These are phyloP conservation scores for Cyprinodon diabolis DNA, from an alignment of 2,797 vertebrate genomes.

Conservation along the genomic window DNA sequence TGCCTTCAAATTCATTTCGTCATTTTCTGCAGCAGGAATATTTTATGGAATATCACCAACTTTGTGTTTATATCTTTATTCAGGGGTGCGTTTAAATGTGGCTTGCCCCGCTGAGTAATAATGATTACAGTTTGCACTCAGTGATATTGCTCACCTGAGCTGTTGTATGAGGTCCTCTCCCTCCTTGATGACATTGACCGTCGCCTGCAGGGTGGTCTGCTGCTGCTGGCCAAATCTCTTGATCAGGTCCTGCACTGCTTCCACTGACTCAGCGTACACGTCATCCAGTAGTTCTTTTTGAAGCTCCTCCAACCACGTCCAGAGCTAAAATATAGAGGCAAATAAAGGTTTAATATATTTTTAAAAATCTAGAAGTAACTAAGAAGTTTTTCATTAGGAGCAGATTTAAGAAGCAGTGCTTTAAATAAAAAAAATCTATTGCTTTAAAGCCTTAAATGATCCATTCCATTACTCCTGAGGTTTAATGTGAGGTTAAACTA, in stretches of 20 bases:
- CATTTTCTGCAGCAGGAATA: neutral
- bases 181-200: conserved; percentile 98
- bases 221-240: conserved; percentile 97
- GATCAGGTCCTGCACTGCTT: conserved; percentile 97
- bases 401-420: neutral
- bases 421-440: neutral
- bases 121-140: neutral
- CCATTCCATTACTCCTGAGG: neutral
- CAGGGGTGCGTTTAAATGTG: neutral
- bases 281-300: conserved; percentile 98
- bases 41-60: too few relatives aligned
- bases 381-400: neutral
- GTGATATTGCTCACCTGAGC: conserved; percentile 83
- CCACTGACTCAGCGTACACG: conserved; percentile 97
- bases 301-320: conserved; percentile 98
- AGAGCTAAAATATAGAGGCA: conserved; percentile 81
- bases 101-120: neutral
- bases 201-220: conserved; percentile 95
- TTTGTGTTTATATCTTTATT: neutral
- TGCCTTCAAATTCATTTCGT: neutral
- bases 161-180: conserved; percentile 98
- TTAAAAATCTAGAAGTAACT: neutral
- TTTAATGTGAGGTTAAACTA: neutral
- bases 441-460: neutral
- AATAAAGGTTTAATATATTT: neutral